Evolutionary conservation across 2,888 invertebrate species (phyloP).

Genomic region (Cremastinae sp.): DNA sequence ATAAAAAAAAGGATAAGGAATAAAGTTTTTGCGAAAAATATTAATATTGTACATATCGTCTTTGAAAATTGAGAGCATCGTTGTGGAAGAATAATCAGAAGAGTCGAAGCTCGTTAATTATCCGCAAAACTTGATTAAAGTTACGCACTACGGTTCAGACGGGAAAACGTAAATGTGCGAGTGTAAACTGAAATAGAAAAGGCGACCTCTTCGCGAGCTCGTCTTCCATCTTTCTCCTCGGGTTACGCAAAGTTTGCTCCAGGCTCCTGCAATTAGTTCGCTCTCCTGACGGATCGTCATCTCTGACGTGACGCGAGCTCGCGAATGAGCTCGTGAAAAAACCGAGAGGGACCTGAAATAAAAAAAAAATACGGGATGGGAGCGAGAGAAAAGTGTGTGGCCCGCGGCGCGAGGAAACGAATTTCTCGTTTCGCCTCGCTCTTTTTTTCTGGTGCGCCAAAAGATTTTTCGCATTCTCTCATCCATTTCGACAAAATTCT

Average conservation of each 20-base stretch:
- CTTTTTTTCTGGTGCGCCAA: conserved; percentile 39
- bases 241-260: conserved; percentile 50
- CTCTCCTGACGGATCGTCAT: conserved; percentile 26
- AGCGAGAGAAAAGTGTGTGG: conserved; percentile 24
- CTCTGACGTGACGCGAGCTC: conserved; percentile 36
- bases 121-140: conserved; percentile 38
- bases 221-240: conserved; percentile 11
- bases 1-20: too few relatives aligned
- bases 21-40: too few relatives aligned
- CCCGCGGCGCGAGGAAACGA: conserved; percentile 34
- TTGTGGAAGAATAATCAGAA: not conserved
- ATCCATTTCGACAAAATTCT: conserved; percentile 60
- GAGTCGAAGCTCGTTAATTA: conserved; percentile 23
- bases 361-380: conserved; percentile 20
- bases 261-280: conserved; percentile 43
- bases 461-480: conserved; percentile 53
- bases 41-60: too few relatives aligned
- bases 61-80: not conserved
- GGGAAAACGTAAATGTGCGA: conserved; percentile 17
- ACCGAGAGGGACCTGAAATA: conserved; percentile 4
- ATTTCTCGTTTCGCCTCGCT: conserved; percentile 61
- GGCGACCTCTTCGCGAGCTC: not conserved
- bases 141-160: conserved; percentile 1
- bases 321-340: not conserved
- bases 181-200: not conserved